Conservation (phyloP, 2,113 vertebrate species). For the Thalassarche chlororhynchos region DNA sequence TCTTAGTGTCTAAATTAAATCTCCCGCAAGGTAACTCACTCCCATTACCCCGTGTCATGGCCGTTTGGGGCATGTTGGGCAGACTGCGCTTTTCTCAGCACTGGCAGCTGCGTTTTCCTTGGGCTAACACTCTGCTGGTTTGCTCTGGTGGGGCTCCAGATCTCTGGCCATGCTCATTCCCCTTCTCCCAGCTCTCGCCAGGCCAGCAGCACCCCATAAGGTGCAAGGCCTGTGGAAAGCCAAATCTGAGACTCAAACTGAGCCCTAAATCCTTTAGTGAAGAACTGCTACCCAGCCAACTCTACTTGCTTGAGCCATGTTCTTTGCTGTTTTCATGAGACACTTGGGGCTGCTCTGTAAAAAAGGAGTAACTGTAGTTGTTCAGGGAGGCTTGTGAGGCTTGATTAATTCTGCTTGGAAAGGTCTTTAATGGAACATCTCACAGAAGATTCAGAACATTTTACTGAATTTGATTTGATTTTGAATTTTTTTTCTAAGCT, state of each 20-base stretch:
- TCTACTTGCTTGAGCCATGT: not conserved
- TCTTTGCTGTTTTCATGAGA: not conserved
- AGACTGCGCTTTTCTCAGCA: not conserved
- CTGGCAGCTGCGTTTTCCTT: not conserved
- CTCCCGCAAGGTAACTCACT: not conserved
- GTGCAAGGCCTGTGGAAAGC: not conserved
- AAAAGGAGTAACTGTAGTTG: not conserved
- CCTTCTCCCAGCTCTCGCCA: not conserved
- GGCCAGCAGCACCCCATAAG: not conserved
- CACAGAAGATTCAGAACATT: not conserved
- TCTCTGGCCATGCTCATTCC: not conserved
- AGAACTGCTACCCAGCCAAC: not conserved
- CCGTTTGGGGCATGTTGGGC: not conserved
- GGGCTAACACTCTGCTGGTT: fast-evolving
- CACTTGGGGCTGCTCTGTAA: not conserved
- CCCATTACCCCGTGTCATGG: fast-evolving
- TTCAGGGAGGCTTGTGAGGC: not conserved
- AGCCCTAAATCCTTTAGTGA: not conserved
- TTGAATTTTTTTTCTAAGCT: not conserved
- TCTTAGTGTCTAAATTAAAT: not conserved
- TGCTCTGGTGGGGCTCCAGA: not conserved
- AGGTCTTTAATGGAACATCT: not conserved
- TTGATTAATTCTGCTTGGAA: not conserved
- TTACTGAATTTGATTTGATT: not conserved
- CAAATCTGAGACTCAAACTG: not conserved